Percentiles rank a stretch among this genome's conserved stretches.
These are phyloP conservation scores for Lepilemur ruficaudatus DNA, from an alignment of 2,797 vertebrate species.

Conservation along the genomic window DNA sequence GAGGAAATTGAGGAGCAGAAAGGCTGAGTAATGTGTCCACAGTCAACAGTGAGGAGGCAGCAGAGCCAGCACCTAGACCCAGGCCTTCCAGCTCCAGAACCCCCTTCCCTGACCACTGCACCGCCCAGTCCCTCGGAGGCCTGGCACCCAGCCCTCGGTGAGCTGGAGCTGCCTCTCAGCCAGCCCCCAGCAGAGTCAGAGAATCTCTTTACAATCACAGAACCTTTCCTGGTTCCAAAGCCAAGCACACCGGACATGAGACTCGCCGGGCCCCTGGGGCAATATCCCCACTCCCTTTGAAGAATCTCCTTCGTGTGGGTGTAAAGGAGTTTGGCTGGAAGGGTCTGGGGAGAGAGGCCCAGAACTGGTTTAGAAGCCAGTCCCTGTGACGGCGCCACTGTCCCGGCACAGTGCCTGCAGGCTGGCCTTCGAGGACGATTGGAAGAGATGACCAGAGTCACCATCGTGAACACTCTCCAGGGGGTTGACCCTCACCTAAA, in stretches of 20 bases:
- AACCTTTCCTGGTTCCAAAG: not conserved
- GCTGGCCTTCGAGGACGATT: not conserved
- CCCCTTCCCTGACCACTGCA: not conserved
- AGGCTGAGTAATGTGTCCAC: accelerated
- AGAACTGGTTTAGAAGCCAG: not conserved
- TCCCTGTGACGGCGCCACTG: not conserved
- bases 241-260: not conserved
- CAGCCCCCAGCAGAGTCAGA: not conserved
- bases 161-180: not conserved
- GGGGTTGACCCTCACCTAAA: not conserved
- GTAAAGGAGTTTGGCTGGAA: not conserved
- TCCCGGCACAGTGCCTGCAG: not conserved
- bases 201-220: not conserved
- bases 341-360: not conserved
- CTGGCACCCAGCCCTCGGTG: not conserved
- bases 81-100: not conserved
- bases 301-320: not conserved
- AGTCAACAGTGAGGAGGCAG: not conserved
- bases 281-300: not conserved
- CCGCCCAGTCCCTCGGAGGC: not conserved
- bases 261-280: not conserved
- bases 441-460: not conserved
- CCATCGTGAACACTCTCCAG: too few species aligned
- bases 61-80: not conserved
- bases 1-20: not conserved